phyloP scores from a whole-genome alignment of 2,888 invertebrate genomes.

The Osmoderma eremita region DNA sequence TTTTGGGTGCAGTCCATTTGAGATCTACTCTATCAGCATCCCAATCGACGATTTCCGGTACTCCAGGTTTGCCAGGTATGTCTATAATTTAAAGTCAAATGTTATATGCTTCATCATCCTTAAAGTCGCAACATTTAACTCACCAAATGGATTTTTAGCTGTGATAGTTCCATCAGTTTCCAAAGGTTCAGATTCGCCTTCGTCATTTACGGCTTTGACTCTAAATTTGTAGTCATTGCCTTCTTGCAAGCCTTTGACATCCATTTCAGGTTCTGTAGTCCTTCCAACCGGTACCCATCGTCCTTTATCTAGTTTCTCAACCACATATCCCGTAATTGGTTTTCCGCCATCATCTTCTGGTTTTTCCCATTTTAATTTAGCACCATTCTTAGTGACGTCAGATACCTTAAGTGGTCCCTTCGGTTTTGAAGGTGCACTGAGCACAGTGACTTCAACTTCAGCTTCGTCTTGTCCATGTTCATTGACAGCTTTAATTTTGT shows the following conservation, averaged over 20 bases:
- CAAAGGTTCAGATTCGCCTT: conserved; percentile 93
- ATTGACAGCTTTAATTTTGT: conserved; percentile 90
- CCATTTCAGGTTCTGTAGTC: conserved; percentile 86
- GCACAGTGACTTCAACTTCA: conserved; percentile 89
- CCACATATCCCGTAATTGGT: conserved; percentile 89
- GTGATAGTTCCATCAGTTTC: conserved; percentile 88
- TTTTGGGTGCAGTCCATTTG: conserved; percentile 83
- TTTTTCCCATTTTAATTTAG: conserved; percentile 92
- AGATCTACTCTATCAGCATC: conserved; percentile 89
- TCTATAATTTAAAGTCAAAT: conserved; percentile 61
- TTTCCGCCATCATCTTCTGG: conserved; percentile 96
- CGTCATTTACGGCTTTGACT: conserved; percentile 93
- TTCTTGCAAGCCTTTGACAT: conserved; percentile 88
- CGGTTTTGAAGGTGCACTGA: conserved; percentile 78
- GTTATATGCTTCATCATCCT: background rate
- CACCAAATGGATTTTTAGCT: conserved; percentile 97
- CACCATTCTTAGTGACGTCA: conserved; percentile 89
- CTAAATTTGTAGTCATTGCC: conserved; percentile 94
- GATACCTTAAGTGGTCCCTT: conserved; percentile 89
- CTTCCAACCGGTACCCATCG: conserved; percentile 94
- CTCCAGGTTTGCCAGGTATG: conserved; percentile 86
- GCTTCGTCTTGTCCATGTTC: conserved; percentile 93
- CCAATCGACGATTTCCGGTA: conserved; percentile 88
- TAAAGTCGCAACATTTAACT: background rate
- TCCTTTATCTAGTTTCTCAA: conserved; percentile 94